These are phyloP conservation scores for Trinorchestia longiramus DNA, from an alignment of 1,140 invertebrate genomes.

Conservation along the genomic window DNA sequence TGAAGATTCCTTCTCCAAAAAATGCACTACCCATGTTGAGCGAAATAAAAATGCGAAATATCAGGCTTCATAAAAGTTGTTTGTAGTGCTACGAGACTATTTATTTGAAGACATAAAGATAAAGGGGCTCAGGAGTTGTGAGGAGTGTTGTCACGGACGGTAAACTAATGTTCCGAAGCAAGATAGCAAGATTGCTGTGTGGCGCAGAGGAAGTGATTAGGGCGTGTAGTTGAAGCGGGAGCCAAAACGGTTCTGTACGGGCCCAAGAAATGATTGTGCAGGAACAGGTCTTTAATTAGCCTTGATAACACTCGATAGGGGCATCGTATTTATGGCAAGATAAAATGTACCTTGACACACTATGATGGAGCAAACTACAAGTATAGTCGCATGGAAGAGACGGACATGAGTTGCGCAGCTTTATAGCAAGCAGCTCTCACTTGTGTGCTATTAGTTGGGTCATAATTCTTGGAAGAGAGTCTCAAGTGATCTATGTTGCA, in stretches of 20 bases:
- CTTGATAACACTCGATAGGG: slow-evolving; percentile 45
- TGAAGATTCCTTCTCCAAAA: background rate
- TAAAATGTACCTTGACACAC: slow-evolving; percentile 47
- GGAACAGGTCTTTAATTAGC: slow-evolving; percentile 24
- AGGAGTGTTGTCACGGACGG: background rate
- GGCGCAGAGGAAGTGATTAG: background rate
- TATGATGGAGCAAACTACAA: slow-evolving; percentile 30
- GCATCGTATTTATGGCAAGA: slow-evolving; percentile 23
- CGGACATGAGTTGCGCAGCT: background rate
- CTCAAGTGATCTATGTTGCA: background rate
- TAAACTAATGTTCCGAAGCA: background rate
- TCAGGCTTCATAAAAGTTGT: background rate
- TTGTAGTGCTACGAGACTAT: slow-evolving; percentile 5
- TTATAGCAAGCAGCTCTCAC: background rate
- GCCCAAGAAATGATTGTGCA: background rate
- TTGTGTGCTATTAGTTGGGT: background rate
- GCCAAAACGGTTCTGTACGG: background rate
- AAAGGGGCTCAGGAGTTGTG: background rate
- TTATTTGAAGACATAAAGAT: slow-evolving; percentile 40
- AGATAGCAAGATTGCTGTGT: background rate
- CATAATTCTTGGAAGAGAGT: slow-evolving; percentile 9
- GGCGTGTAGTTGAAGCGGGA: background rate
- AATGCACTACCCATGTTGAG: background rate
- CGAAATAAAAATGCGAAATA: background rate
- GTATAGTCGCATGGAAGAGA: background rate